A percentile compares a stretch with the other conserved stretches of the same genome.
Evolutionary conservation across 53 echinoderm and acorn worm genomes (phyloP).

Genomic region (Astropecten irregularis): DNA sequence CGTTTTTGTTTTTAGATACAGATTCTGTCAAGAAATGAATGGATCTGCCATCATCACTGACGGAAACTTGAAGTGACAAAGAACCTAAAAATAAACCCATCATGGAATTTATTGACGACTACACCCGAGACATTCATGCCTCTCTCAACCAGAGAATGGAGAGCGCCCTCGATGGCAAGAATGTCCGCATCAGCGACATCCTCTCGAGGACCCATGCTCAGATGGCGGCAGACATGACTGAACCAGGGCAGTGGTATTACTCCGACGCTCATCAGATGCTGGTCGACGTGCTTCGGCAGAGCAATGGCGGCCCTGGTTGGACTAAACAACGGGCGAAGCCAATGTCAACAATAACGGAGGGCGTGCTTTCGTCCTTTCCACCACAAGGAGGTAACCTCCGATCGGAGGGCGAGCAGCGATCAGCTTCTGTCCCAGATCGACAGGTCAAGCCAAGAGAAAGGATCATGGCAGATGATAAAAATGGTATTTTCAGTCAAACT

Average conservation of each 20-base stretch:
- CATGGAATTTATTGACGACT: slow-evolving; percentile 55
- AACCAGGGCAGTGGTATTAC: slow-evolving; percentile 63
- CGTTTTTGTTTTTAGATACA: no score
- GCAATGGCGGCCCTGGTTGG: neutral
- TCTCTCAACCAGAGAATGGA: slow-evolving; percentile 48
- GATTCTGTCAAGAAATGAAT: no score
- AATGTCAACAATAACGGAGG: no score
- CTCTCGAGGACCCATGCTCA: slow-evolving; percentile 57
- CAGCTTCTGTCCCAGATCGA: no score
- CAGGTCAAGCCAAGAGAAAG: neutral
- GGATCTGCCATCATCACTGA: no score
- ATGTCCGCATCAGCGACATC: slow-evolving; percentile 51
- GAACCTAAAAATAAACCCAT: neutral
- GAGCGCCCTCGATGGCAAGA: slow-evolving; percentile 39
- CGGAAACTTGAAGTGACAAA: neutral
- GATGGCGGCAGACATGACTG: slow-evolving; percentile 57
- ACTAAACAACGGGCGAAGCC: neutral
- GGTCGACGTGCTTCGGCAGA: slow-evolving; percentile 25
- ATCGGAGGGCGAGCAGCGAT: neutral
- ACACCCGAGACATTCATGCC: slow-evolving; percentile 51
- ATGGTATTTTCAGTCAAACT: no score
- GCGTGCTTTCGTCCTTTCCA: neutral
- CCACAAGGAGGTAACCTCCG: neutral
- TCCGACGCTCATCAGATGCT: slow-evolving; percentile 45
- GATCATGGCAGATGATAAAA: neutral